These are phyloP conservation scores for Drosophila ironensis DNA, from an alignment of 1,140 invertebrate genomes.

Conservation along the genomic window DNA sequence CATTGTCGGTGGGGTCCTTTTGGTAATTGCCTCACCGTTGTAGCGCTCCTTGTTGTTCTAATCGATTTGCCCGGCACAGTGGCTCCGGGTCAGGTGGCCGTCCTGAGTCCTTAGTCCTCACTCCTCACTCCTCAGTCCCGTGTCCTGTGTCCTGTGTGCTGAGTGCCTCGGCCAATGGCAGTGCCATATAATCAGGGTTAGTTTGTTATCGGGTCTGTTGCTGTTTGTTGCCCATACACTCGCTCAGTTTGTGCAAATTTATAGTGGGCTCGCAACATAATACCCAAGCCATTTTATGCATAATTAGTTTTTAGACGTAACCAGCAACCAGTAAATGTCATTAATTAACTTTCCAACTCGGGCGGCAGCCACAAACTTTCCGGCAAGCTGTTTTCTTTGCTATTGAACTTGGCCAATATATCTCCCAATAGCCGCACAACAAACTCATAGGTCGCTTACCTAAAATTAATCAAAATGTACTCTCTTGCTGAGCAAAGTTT, in stretches of 20 bases:
- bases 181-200: constrained; percentile 38
- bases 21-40: constrained; percentile 77
- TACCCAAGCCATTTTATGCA: constrained; percentile 74
- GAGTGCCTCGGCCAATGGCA: neutral
- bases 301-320: constrained; percentile 78
- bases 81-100: constrained; percentile 23
- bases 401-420: no score
- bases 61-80: constrained; percentile 60
- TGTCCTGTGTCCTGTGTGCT: neutral
- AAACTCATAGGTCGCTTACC: no score
- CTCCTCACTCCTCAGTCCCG: no score
- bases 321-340: constrained; percentile 55
- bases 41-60: constrained; percentile 75
- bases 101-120: no score
- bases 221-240: constrained; percentile 62
- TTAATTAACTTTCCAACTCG: constrained; percentile 67
- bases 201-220: constrained; percentile 68
- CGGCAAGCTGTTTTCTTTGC: no score
- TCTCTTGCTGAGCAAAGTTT: no score
- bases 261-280: constrained; percentile 76
- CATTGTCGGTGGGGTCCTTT: constrained; percentile 63
- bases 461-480: no score
- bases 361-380: neutral
- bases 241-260: constrained; percentile 70
- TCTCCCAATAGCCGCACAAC: no score